A percentile compares a stretch with the other conserved stretches of the same genome.
Conservation (phyloP, 2,888 invertebrate genomes). For the Drosophila incognita region DNA sequence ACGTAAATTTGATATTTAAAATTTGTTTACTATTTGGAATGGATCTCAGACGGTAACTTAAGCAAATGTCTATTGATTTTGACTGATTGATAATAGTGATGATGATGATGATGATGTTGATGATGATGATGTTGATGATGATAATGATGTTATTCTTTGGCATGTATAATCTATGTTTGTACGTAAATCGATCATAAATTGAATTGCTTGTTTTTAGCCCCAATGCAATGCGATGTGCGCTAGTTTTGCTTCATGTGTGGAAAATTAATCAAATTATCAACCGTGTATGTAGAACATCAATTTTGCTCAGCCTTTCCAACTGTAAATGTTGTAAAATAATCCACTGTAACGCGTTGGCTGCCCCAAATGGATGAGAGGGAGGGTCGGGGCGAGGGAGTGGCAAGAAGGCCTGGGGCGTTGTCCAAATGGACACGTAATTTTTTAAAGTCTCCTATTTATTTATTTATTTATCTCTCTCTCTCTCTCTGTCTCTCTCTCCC, state of each 20-base stretch:
- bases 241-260: slow-evolving; percentile 28
- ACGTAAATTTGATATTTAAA: neutral
- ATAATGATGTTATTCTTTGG: neutral
- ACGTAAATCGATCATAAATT: slow-evolving; percentile 5
- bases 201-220: slow-evolving; percentile 28
- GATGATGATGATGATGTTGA: neutral
- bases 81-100: neutral
- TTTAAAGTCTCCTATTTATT: slow-evolving; percentile 13
- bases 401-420: slow-evolving; percentile 22
- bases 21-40: neutral
- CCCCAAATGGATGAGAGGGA: neutral
- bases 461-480: slow-evolving; percentile 2
- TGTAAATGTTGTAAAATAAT: slow-evolving; percentile 35
- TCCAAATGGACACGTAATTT: slow-evolving; percentile 39
- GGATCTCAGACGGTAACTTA: neutral
- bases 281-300: slow-evolving; percentile 21
- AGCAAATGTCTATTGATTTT: neutral
- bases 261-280: slow-evolving; percentile 65
- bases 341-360: neutral
- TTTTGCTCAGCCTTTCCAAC: slow-evolving; percentile 15
- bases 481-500: slow-evolving; percentile 9
- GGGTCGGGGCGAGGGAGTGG: neutral
- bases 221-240: neutral
- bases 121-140: neutral
- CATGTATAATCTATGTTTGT: neutral